Evolutionary conservation across 2,888 invertebrate genomes (phyloP).

Genomic region (Ernsta delagoae): DNA sequence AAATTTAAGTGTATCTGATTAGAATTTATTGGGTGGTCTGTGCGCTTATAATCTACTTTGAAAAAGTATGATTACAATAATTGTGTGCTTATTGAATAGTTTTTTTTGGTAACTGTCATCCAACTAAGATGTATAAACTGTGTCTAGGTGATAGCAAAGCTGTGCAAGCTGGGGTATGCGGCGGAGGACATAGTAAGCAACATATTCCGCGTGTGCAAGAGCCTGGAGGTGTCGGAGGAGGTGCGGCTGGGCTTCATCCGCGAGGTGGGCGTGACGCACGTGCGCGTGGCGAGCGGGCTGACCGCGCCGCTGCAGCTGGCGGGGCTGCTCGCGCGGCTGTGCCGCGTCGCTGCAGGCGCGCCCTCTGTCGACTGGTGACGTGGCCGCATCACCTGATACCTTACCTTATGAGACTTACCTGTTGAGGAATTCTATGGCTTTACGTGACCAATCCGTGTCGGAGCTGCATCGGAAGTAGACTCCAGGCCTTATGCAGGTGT

Average conservation of each 20-base stretch:
- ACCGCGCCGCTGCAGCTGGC: slow-evolving; percentile 95
- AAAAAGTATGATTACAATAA: no score
- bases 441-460: no score
- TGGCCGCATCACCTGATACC: no score
- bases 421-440: no score
- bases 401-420: no score
- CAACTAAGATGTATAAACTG: neutral
- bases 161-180: slow-evolving; percentile 98
- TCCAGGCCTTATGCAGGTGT: no score
- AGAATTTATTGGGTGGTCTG: no score
- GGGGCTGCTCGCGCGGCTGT: slow-evolving; percentile 93
- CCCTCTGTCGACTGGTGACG: neutral
- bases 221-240: slow-evolving; percentile 91
- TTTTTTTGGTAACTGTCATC: neutral
- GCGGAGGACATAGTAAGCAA: slow-evolving; percentile 97
- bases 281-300: slow-evolving; percentile 95
- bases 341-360: slow-evolving; percentile 72
- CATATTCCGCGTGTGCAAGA: slow-evolving; percentile 97
- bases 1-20: no score
- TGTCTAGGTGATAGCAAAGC: slow-evolving; percentile 90
- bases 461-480: no score
- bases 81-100: no score
- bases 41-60: no score
- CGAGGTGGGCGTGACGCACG: slow-evolving; percentile 96
- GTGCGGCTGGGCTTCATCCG: slow-evolving; percentile 94